Evolutionary conservation across 2,113 vertebrate genomes (phyloP).

Genomic region (Caranx ignobilis): DNA sequence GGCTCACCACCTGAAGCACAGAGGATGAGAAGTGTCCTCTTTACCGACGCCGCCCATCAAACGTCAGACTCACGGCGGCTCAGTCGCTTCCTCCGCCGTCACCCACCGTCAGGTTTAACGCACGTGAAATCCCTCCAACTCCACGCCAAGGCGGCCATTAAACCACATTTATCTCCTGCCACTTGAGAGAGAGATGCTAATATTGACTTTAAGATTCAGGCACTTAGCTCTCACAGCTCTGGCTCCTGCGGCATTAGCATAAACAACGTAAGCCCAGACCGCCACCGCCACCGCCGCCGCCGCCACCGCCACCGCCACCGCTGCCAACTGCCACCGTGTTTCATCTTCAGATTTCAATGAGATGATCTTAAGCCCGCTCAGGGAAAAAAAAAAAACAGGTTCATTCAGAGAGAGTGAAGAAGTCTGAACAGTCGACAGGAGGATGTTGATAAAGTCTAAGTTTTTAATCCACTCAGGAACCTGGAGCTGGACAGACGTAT

Average conservation of each 20-base stretch:
- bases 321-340: background rate
- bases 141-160: slow-evolving; percentile 3
- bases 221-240: background rate
- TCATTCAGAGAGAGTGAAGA: background rate
- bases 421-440: background rate
- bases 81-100: background rate
- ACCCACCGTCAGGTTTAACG: background rate
- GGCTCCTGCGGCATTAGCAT: slow-evolving; percentile 27
- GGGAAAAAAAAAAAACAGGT: background rate
- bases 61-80: background rate
- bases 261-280: slow-evolving; percentile 5
- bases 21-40: slow-evolving; percentile 2
- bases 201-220: slow-evolving; percentile 31
- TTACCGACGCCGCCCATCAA: background rate
- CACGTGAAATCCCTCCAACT: background rate
- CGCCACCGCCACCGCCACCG: no score
- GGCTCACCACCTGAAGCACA: slow-evolving; percentile 9
- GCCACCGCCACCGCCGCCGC: no score
- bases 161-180: slow-evolving; percentile 1
- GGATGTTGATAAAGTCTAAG: background rate
- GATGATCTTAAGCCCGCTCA: background rate
- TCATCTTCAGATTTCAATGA: slow-evolving; percentile 23
- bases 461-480: background rate
- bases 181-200: slow-evolving; percentile 34
- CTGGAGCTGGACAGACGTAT: no score